These are phyloP conservation scores for Chloebia gouldiae DNA, from an alignment of 2,113 vertebrate genomes.

Conservation along the genomic window DNA sequence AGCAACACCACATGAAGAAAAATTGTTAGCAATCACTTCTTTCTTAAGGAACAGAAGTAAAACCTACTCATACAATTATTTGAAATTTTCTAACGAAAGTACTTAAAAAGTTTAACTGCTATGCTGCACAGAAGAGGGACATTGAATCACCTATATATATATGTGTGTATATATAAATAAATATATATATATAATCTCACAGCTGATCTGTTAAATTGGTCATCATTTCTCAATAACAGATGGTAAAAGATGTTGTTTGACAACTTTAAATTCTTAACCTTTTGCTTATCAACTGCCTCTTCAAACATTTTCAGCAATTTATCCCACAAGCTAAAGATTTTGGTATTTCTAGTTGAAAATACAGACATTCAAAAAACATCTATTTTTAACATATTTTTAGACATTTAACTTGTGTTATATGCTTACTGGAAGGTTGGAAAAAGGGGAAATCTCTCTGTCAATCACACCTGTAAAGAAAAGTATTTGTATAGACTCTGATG, in stretches of 20 bases:
- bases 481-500: not conserved
- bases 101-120: not conserved
- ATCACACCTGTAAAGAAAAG: not conserved
- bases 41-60: not conserved
- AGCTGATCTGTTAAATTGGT: not conserved
- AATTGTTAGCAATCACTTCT: not conserved
- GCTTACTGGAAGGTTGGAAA: not conserved
- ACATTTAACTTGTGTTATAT: not conserved
- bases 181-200: not conserved
- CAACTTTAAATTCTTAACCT: not conserved
- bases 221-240: not conserved
- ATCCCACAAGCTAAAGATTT: not conserved
- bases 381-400: not conserved
- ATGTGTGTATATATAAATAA: no score
- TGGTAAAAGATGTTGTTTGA: not conserved
- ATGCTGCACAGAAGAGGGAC: not conserved
- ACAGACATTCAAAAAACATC: not conserved
- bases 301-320: not conserved
- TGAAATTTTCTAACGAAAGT: not conserved
- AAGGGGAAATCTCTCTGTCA: not conserved
- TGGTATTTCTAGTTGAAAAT: not conserved
- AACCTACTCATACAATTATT: not conserved
- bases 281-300: not conserved
- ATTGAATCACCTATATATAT: not conserved
- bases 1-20: not conserved